A percentile compares a stretch with the other conserved stretches of the same genome.
Conservation (phyloP, 2,113 vertebrate species). For the Leucosticte australis region DNA sequence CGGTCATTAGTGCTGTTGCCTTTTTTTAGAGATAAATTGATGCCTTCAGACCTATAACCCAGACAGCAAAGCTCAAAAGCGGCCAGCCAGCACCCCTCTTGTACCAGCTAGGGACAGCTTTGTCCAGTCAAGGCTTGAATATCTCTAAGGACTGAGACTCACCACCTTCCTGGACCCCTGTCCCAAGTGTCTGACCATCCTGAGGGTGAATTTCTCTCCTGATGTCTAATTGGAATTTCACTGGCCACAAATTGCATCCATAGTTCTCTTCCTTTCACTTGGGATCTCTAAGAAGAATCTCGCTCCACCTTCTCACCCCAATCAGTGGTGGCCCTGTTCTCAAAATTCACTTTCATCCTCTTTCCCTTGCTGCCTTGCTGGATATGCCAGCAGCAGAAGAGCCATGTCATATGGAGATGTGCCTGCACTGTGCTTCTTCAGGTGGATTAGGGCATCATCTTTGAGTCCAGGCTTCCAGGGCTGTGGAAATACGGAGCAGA, state of each 20-base stretch:
- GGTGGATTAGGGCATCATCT: background rate
- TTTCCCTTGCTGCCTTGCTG: background rate
- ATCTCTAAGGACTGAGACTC: background rate
- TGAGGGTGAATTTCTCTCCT: background rate
- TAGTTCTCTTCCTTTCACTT: background rate
- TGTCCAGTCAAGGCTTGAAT: background rate
- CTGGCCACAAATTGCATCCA: background rate
- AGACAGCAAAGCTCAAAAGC: background rate
- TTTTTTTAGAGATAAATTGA: background rate
- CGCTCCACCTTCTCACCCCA: background rate
- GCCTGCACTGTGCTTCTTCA: background rate
- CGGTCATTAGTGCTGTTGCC: background rate
- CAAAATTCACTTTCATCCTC: background rate
- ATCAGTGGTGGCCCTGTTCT: background rate
- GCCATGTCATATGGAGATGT: accelerated
- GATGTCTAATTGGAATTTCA: background rate
- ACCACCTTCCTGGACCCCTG: background rate
- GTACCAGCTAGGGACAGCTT: background rate
- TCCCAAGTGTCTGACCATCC: background rate
- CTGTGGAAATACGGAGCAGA: background rate
- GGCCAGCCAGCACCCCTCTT: background rate
- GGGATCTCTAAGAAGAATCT: background rate
- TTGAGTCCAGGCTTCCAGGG: background rate
- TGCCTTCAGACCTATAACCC: background rate
- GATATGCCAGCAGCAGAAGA: background rate